Percentiles rank a stretch among this genome's conserved stretches.
These are phyloP conservation scores for Caretta caretta DNA, from an alignment of 2,113 vertebrate species.

Conservation along the genomic window DNA sequence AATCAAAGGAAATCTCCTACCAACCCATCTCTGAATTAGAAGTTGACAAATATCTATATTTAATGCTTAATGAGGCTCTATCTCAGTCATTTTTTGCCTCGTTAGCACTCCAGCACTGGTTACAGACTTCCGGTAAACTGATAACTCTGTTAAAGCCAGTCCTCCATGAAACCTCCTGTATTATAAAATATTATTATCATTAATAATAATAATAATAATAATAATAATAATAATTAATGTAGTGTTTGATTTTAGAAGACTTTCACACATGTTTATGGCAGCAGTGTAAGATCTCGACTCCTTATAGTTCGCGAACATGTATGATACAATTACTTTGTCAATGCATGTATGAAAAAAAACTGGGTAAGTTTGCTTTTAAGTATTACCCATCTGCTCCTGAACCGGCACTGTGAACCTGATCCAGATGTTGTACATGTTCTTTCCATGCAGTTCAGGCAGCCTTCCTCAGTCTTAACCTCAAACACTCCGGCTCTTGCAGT, in stretches of 20 bases:
- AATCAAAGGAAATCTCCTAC: neutral
- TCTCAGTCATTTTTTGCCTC: constrained; percentile 38
- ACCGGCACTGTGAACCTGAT: constrained; percentile 59
- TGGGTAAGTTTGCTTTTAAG: constrained; percentile 42
- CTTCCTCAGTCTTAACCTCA: neutral
- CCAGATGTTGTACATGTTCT: neutral
- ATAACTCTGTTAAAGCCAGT: neutral
- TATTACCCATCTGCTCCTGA: constrained; percentile 71
- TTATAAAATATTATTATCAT: too few species aligned
- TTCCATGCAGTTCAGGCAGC: too few species aligned
- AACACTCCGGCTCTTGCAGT: too few species aligned
- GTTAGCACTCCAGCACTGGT: neutral
- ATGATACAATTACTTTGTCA: constrained; percentile 42
- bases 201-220: neutral
- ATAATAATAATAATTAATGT: neutral
- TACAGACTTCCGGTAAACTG: constrained; percentile 17
- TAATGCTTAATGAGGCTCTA: constrained; percentile 32
- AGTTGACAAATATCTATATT: neutral
- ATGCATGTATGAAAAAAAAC: neutral
- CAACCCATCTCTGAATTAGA: neutral
- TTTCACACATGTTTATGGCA: neutral
- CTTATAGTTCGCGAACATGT: neutral
- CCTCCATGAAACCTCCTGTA: neutral
- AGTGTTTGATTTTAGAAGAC: neutral
- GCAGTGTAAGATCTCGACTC: constrained; percentile 15